Percentiles rank a stretch among this genome's conserved stretches.
These are phyloP conservation scores for Napeogenes inachia DNA, from an alignment of 2,888 invertebrate species.

Conservation along the genomic window DNA sequence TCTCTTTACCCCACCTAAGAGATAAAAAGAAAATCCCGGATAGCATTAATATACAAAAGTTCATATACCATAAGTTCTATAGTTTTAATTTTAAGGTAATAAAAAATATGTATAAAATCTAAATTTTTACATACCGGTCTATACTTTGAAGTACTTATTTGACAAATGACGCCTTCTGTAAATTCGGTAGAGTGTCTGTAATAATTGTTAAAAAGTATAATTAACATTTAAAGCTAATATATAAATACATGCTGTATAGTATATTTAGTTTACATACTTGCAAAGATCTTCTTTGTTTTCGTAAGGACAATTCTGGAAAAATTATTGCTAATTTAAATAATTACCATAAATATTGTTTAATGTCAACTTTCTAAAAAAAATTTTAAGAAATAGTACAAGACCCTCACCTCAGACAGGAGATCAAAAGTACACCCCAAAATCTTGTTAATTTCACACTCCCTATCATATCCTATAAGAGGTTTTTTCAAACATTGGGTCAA, in stretches of 20 bases:
- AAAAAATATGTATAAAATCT: neutral
- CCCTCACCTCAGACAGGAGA: slow-evolving; percentile 59
- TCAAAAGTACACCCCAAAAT: slow-evolving; percentile 60
- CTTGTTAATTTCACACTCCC: slow-evolving; percentile 58
- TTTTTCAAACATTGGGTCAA: slow-evolving; percentile 54
- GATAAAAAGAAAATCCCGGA: no score
- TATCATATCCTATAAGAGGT: slow-evolving; percentile 41
- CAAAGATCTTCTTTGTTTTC: slow-evolving; percentile 50
- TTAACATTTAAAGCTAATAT: slow-evolving; percentile 8
- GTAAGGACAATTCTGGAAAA: slow-evolving; percentile 63
- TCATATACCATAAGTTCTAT: no score
- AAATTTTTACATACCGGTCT: slow-evolving; percentile 51
- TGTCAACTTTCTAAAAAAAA: no score
- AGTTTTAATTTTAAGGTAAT: no score
- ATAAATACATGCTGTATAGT: neutral
- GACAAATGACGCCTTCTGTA: slow-evolving; percentile 44
- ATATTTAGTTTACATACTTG: slow-evolving; percentile 46
- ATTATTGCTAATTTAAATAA: neutral
- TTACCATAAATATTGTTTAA: neutral
- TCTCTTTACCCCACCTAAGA: no score
- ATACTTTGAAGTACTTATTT: slow-evolving; percentile 60
- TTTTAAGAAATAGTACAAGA: neutral
- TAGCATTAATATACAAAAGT: no score
- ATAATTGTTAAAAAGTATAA: slow-evolving; percentile 15
- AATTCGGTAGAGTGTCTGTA: slow-evolving; percentile 40